A percentile compares a stretch with the other conserved stretches of the same genome.
Evolutionary conservation across 2,113 vertebrate genomes (phyloP).

Genomic region (Lamprotornis superbus): DNA sequence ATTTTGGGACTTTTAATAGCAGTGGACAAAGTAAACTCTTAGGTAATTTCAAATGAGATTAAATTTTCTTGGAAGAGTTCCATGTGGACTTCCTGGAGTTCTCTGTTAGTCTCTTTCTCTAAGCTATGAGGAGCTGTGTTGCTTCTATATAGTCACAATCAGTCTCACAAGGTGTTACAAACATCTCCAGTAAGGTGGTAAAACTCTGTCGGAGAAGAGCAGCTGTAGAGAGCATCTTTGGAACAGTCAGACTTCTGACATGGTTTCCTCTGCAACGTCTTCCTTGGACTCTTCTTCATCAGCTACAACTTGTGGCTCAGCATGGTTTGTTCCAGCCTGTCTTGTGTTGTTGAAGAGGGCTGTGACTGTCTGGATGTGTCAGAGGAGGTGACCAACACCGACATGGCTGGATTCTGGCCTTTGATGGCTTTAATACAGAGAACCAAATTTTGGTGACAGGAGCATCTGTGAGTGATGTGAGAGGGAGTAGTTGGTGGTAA

Average conservation of each 20-base stretch:
- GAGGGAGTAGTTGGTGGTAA: not conserved
- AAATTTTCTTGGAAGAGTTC: not conserved
- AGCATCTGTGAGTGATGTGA: not conserved
- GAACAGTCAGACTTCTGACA: not conserved
- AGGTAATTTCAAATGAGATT: not conserved
- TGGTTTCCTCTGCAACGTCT: not conserved
- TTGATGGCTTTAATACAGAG: not conserved
- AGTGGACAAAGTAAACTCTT: not conserved
- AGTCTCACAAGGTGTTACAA: accelerated
- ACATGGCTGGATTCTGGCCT: accelerated
- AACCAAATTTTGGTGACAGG: not conserved
- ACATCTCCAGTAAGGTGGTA: not conserved
- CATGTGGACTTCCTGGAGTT: not conserved
- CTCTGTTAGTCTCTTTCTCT: not conserved
- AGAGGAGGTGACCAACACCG: not conserved
- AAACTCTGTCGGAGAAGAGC: not conserved
- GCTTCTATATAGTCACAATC: accelerated
- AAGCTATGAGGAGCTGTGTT: not conserved
- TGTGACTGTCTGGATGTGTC: not conserved
- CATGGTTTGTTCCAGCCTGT: not conserved
- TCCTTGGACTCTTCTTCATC: not conserved
- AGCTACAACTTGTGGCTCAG: not conserved
- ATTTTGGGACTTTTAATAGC: not conserved
- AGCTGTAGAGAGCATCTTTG: not conserved
- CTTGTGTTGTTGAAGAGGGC: not conserved